phyloP scores from a whole-genome alignment of 2,888 invertebrate species.

The Galeruca laticollis region DNA sequence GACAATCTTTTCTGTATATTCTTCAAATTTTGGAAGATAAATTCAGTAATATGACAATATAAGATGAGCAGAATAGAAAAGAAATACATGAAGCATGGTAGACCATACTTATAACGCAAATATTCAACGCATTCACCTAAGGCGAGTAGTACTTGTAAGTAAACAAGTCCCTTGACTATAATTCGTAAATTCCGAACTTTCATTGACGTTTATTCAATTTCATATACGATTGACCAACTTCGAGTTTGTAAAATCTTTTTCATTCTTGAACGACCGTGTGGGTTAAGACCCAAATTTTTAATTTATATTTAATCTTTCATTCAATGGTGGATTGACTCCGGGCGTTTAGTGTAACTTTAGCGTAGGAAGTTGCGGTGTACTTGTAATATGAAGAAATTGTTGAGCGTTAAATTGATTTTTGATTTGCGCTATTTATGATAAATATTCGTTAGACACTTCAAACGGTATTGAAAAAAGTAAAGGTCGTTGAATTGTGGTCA shows the following conservation, averaged over 20 bases:
- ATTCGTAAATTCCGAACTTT: background rate
- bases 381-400: slow-evolving; percentile 9
- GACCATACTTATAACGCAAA: no score
- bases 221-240: slow-evolving; percentile 25
- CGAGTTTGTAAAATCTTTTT: slow-evolving; percentile 12
- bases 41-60: no score
- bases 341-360: background rate
- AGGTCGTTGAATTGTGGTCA: background rate
- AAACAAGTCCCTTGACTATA: slow-evolving; percentile 2
- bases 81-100: no score
- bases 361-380: slow-evolving; percentile 25
- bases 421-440: background rate
- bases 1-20: no score
- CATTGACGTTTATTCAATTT: background rate
- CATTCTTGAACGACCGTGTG: slow-evolving; percentile 18
- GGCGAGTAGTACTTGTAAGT: background rate
- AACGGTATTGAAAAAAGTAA: background rate
- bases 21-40: no score
- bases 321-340: slow-evolving; percentile 4
- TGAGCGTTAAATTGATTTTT: slow-evolving; percentile 25
- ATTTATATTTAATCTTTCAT: slow-evolving; percentile 20
- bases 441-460: background rate
- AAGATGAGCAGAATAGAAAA: no score
- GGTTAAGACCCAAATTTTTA: slow-evolving; percentile 26
- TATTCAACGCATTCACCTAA: no score